These are phyloP conservation scores for Sipha maydis DNA, from an alignment of 2,888 invertebrate species.

Conservation along the genomic window DNA sequence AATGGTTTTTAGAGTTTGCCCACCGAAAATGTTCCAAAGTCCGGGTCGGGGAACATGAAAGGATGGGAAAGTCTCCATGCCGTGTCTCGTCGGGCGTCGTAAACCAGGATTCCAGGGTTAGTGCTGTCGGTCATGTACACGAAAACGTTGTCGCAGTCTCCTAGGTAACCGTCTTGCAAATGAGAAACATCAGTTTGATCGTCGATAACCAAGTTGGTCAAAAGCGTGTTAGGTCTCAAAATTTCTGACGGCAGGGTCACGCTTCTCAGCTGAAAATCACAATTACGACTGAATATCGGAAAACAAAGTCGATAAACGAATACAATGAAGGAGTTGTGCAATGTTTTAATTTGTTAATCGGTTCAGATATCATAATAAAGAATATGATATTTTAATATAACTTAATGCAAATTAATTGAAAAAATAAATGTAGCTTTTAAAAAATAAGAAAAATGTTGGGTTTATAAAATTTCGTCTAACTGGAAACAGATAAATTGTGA, in stretches of 20 bases:
- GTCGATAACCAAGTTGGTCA: slow-evolving; percentile 83
- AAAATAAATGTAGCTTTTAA: background rate
- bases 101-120: slow-evolving; percentile 75
- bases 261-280: slow-evolving; percentile 68
- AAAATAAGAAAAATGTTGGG: too few relatives aligned
- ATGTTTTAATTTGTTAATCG: background rate
- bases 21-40: slow-evolving; percentile 73
- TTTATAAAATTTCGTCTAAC: too few relatives aligned
- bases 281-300: background rate
- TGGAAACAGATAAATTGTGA: too few relatives aligned
- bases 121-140: slow-evolving; percentile 85
- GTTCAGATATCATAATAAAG: background rate
- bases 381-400: background rate
- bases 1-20: slow-evolving; percentile 68
- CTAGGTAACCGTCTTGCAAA: slow-evolving; percentile 59
- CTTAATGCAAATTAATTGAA: background rate
- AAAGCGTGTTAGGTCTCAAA: slow-evolving; percentile 78
- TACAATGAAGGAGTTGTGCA: background rate
- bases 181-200: slow-evolving; percentile 71
- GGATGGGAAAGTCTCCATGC: slow-evolving; percentile 85
- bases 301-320: background rate
- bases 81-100: slow-evolving; percentile 78
- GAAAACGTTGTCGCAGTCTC: slow-evolving; percentile 80
- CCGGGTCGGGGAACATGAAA: slow-evolving; percentile 87
- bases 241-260: slow-evolving; percentile 78